These are phyloP conservation scores for Nephrotoma guestfalica DNA, from an alignment of 2,888 invertebrate species.

Conservation along the genomic window DNA sequence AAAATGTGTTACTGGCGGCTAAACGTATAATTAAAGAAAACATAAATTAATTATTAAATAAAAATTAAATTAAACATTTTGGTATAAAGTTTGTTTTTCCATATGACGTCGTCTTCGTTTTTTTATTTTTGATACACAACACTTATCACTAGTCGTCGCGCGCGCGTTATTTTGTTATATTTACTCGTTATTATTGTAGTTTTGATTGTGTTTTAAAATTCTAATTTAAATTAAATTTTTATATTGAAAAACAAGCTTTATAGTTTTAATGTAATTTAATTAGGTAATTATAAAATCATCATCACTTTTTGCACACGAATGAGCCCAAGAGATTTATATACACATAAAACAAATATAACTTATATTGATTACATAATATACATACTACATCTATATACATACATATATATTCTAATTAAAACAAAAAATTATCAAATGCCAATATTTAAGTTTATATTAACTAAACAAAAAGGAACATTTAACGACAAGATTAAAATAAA, in stretches of 20 bases:
- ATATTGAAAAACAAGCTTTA: not conserved
- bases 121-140: not conserved
- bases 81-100: not conserved
- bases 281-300: not conserved
- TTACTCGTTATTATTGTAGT: not conserved
- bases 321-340: not conserved
- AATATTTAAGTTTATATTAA: not conserved
- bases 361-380: not conserved
- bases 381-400: not conserved
- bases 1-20: not conserved
- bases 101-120: not conserved
- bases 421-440: not conserved
- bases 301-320: not conserved
- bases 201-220: not conserved
- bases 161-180: not conserved
- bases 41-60: not conserved
- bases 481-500: not conserved
- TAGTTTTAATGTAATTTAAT: not conserved
- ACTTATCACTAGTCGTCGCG: not conserved
- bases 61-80: not conserved
- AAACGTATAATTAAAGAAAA: not conserved
- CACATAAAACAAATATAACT: not conserved
- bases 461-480: not conserved
- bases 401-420: not conserved
- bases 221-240: not conserved